phyloP scores from a whole-genome alignment of 2,888 invertebrate species.

The Lepeophtheirus nordmannii region DNA sequence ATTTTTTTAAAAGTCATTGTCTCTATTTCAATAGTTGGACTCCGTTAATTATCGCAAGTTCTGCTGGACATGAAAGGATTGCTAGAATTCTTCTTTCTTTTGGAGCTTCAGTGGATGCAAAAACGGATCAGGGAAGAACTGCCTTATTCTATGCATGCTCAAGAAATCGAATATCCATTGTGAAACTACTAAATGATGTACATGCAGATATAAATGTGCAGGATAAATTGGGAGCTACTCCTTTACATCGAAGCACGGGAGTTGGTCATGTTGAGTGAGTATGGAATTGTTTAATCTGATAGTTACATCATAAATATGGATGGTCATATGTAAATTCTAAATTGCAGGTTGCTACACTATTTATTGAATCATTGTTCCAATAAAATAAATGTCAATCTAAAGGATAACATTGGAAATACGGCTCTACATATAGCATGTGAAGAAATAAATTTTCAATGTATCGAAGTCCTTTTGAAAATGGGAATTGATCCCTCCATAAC shows the following conservation, averaged over 20 bases:
- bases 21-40: constrained; percentile 8
- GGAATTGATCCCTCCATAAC: neutral
- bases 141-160: constrained; percentile 7
- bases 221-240: constrained; percentile 9
- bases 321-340: neutral
- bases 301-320: neutral
- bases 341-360: neutral
- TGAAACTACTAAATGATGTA: neutral
- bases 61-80: constrained; percentile 12
- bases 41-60: constrained; percentile 8
- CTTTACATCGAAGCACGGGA: constrained; percentile 2
- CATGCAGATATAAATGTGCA: constrained; percentile 7
- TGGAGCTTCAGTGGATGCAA: constrained; percentile 7
- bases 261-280: neutral
- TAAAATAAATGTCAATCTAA: neutral
- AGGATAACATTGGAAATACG: constrained; percentile 6
- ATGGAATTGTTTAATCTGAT: neutral
- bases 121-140: constrained; percentile 9
- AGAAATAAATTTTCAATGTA: neutral
- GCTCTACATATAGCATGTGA: constrained; percentile 4
- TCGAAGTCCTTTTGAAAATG: neutral
- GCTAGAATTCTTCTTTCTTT: neutral
- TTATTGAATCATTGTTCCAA: neutral
- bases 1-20: neutral
- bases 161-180: neutral